Percentiles rank a stretch among this genome's conserved stretches.
phyloP scores from a whole-genome alignment of 2,888 invertebrate genomes.

The Leucophenga montana region DNA sequence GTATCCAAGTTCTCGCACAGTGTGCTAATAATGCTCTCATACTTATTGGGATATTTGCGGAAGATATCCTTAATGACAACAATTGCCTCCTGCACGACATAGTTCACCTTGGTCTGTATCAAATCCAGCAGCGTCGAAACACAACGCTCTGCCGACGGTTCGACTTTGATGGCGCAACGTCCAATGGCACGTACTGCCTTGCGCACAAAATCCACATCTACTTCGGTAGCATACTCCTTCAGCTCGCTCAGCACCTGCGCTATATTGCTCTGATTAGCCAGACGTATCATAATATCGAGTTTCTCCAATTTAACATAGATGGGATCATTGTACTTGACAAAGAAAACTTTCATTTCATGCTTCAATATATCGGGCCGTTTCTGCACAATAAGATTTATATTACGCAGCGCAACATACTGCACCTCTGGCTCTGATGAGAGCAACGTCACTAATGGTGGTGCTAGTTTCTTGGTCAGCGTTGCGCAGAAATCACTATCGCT shows the following conservation, averaged over 20 bases:
- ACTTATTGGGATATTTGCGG: conserved; percentile 98
- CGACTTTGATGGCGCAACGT: conserved; percentile 98
- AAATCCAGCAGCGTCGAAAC: conserved; percentile 97
- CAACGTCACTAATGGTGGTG: conserved; percentile 98
- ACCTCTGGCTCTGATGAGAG: conserved; percentile 99
- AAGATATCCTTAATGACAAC: conserved; percentile 99
- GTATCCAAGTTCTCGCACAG: conserved; percentile 99
- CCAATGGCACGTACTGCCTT: conserved; percentile 99
- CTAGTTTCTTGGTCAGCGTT: conserved; percentile 95
- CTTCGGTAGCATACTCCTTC: conserved; percentile 99
- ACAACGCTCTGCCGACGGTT: conserved; percentile 98
- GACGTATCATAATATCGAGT: conserved; percentile 98
- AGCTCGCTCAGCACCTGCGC: conserved; percentile 97
- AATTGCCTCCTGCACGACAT: conserved; percentile 99
- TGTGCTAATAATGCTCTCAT: conserved; percentile 99
- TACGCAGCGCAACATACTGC: conserved; percentile 97
- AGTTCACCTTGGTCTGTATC: conserved; percentile 99
- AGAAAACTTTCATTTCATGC: conserved; percentile 99
- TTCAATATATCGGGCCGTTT: conserved; percentile 98
- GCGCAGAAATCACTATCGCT: conserved; percentile 94
- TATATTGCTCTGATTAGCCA: conserved; percentile 98
- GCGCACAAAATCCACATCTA: conserved; percentile 99
- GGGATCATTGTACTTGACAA: conserved; percentile 99
- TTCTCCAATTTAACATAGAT: conserved; percentile 99
- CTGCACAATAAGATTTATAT: conserved; percentile 99